Percentiles rank a stretch among this genome's conserved stretches.
These are phyloP conservation scores for Athene cunicularia DNA, from an alignment of 2,113 vertebrate species.

Conservation along the genomic window DNA sequence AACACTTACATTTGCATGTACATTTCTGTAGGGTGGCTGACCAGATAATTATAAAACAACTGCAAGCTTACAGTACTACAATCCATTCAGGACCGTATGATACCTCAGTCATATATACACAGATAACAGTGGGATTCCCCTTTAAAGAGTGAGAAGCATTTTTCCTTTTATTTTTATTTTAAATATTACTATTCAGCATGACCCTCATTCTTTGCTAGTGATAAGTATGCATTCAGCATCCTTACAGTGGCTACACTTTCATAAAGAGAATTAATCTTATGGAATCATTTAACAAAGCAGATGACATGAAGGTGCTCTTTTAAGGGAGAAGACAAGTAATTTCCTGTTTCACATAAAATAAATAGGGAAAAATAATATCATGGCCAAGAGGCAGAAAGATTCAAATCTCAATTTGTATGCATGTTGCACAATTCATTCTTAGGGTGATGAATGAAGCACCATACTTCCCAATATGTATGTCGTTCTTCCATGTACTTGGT, in stretches of 20 bases:
- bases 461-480: not conserved
- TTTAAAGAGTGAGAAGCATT: not conserved
- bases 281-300: not conserved
- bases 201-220: not conserved
- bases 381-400: not conserved
- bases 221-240: not conserved
- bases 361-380: not conserved
- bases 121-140: not conserved
- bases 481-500: not conserved
- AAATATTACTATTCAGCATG: not conserved
- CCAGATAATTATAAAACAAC: not conserved
- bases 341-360: not conserved
- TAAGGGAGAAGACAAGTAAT: not conserved
- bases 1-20: not conserved
- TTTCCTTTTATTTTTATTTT: not conserved
- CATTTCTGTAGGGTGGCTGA: not conserved
- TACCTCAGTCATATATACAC: not conserved
- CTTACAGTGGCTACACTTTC: not conserved
- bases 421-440: not conserved
- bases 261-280: not conserved
- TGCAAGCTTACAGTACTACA: accelerated
- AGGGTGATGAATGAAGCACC: not conserved
- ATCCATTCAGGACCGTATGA: not conserved
- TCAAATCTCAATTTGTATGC: not conserved
- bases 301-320: not conserved